phyloP scores from a whole-genome alignment of 1,140 invertebrate species.

The Spodoptera litura region DNA sequence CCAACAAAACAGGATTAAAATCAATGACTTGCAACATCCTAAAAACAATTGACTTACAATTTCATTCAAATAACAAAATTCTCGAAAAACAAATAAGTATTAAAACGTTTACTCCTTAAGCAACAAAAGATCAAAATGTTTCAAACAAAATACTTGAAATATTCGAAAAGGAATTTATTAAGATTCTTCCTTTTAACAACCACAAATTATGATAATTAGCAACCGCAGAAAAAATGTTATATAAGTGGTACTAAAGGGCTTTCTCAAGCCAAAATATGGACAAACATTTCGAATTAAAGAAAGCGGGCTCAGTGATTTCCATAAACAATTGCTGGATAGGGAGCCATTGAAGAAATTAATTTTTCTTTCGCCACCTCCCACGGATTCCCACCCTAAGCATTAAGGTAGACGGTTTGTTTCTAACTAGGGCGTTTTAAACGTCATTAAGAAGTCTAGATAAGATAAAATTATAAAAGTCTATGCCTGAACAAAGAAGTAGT shows the following conservation, averaged over 20 bases:
- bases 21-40: too few species aligned
- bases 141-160: neutral
- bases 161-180: neutral
- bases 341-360: constrained; percentile 35
- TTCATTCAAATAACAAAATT: too few species aligned
- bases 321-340: constrained; percentile 35
- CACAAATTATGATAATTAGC: constrained; percentile 38
- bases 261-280: neutral
- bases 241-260: constrained; percentile 30
- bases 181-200: constrained; percentile 21
- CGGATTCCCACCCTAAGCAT: neutral
- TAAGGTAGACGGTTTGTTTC: constrained; percentile 13
- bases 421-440: neutral
- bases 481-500: too few species aligned
- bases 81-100: too few species aligned
- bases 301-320: constrained; percentile 20
- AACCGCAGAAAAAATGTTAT: constrained; percentile 18
- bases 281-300: constrained; percentile 33
- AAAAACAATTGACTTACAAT: too few species aligned
- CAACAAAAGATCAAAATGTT: neutral
- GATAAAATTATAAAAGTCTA: too few species aligned
- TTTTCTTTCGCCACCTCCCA: constrained; percentile 10
- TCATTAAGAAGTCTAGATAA: too few species aligned
- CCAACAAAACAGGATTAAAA: too few species aligned
- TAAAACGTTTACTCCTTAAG: constrained; percentile 15